A percentile compares a stretch with the other conserved stretches of the same genome.
phyloP scores from a whole-genome alignment of 2,888 invertebrate species.

The Girardia tigrina region DNA sequence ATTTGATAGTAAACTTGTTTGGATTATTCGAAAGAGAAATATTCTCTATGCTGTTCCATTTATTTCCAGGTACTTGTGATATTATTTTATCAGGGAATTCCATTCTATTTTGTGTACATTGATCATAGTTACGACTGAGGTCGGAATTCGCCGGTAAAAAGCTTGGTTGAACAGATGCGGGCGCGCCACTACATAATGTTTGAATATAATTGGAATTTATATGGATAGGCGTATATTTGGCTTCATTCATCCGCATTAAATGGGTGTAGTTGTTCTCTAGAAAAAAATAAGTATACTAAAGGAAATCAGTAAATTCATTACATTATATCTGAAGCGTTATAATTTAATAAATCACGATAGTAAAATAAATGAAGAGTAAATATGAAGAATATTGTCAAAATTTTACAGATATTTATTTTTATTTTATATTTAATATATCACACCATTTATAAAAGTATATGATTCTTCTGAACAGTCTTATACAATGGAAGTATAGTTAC shows the following conservation, averaged over 20 bases:
- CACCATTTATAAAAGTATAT: too few relatives aligned
- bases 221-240: conserved; percentile 8
- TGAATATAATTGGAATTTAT: conserved; percentile 17
- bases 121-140: conserved; percentile 7
- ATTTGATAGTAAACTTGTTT: background rate
- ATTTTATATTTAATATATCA: too few relatives aligned
- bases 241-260: conserved; percentile 23
- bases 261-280: conserved; percentile 20
- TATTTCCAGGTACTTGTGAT: background rate
- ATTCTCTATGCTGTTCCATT: conserved; percentile 10
- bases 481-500: too few relatives aligned
- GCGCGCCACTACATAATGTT: background rate
- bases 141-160: background rate
- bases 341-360: too few relatives aligned
- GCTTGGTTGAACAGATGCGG: background rate
- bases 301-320: background rate
- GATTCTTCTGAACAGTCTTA: too few relatives aligned
- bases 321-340: background rate
- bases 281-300: background rate
- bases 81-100: background rate
- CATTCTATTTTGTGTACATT: background rate
- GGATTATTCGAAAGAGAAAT: background rate
- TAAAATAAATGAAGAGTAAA: too few relatives aligned
- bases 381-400: too few relatives aligned
- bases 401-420: too few relatives aligned